These are phyloP conservation scores for Nothobranchius kuhntae DNA, from an alignment of 2,113 vertebrate species.

Conservation along the genomic window DNA sequence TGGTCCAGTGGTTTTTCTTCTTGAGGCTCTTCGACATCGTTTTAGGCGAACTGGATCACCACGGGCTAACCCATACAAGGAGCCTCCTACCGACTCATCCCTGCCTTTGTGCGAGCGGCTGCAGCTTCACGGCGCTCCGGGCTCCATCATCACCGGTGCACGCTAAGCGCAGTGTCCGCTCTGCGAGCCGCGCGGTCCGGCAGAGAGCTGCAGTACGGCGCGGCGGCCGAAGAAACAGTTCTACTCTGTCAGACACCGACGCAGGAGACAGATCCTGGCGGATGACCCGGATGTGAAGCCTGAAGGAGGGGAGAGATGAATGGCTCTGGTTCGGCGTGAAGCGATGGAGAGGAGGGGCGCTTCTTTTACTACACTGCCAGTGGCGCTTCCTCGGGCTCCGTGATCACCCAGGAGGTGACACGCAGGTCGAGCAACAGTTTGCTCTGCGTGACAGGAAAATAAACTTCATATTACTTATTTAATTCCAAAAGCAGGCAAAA, in stretches of 20 bases:
- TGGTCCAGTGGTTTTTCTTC: constrained; percentile 99
- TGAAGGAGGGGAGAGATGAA: constrained; percentile 78
- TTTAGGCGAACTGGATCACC: constrained; percentile 68
- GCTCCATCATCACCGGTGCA: constrained; percentile 65
- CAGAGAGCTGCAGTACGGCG: constrained; percentile 68
- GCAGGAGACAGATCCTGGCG: constrained; percentile 66
- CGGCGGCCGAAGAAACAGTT: constrained; percentile 61
- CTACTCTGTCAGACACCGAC: constrained; percentile 67
- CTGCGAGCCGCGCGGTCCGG: constrained; percentile 60
- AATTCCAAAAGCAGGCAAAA: too few relatives aligned
- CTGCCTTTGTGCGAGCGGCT: constrained; percentile 61
- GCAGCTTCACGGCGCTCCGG: constrained; percentile 61
- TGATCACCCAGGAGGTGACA: constrained; percentile 26
- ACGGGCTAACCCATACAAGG: constrained; percentile 66
- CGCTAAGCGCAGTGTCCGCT: constrained; percentile 70
- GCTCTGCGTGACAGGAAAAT: neutral
- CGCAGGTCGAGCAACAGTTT: constrained; percentile 11
- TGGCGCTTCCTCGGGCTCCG: constrained; percentile 57
- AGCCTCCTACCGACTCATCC: constrained; percentile 73
- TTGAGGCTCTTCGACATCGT: constrained; percentile 99
- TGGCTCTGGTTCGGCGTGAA: constrained; percentile 74
- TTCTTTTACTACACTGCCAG: constrained; percentile 61
- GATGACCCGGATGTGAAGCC: constrained; percentile 86
- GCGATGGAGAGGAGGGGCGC: constrained; percentile 72
- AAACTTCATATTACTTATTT: too few relatives aligned